A percentile compares a stretch with the other conserved stretches of the same genome.
Evolutionary conservation across 2,888 invertebrate genomes (phyloP).

Genomic region (Platycheirus albimanus): DNA sequence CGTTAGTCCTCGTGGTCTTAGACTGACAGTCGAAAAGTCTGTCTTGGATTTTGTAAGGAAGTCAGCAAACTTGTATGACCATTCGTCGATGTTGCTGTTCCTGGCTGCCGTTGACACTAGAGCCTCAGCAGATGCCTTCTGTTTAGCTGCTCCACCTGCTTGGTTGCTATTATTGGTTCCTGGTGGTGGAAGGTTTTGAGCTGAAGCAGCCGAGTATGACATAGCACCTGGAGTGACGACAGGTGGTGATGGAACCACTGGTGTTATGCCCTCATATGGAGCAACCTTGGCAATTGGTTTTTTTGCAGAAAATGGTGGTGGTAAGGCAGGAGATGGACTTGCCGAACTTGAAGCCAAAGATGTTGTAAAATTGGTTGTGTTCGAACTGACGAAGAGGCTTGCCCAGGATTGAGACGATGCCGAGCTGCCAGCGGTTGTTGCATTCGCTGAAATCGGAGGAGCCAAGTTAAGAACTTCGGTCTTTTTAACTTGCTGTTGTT

Average conservation of each 20-base stretch:
- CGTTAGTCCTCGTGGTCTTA: conserved; percentile 94
- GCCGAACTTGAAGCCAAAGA: conserved; percentile 70
- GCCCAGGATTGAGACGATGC: conserved; percentile 85
- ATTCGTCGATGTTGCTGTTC: conserved; percentile 79
- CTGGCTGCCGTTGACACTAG: conserved; percentile 52
- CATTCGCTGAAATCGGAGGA: conserved; percentile 61
- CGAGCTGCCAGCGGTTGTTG: conserved; percentile 40
- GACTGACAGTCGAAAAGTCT: conserved; percentile 90
- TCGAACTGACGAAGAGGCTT: conserved; percentile 85
- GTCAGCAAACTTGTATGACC: conserved; percentile 85
- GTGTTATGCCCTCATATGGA: conserved; percentile 83
- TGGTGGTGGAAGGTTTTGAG: conserved; percentile 79
- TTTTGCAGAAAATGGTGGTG: conserved; percentile 80
- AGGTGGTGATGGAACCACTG: conserved; percentile 77
- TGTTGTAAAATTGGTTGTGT: conserved; percentile 64
- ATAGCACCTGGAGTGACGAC: conserved; percentile 79
- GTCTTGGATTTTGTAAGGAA: conserved; percentile 89
- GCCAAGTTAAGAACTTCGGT: conserved; percentile 64
- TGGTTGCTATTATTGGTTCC: conserved; percentile 16
- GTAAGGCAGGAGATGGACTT: conserved; percentile 75
- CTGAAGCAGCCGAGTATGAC: conserved; percentile 82
- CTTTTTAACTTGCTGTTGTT: conserved; percentile 47
- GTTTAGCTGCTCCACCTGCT: conserved; percentile 30
- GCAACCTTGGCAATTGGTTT: conserved; percentile 86
- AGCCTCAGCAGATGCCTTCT: conserved; percentile 45